Evolutionary conservation across 2,888 invertebrate genomes (phyloP).

Genomic region (Phaedon cochleariae): DNA sequence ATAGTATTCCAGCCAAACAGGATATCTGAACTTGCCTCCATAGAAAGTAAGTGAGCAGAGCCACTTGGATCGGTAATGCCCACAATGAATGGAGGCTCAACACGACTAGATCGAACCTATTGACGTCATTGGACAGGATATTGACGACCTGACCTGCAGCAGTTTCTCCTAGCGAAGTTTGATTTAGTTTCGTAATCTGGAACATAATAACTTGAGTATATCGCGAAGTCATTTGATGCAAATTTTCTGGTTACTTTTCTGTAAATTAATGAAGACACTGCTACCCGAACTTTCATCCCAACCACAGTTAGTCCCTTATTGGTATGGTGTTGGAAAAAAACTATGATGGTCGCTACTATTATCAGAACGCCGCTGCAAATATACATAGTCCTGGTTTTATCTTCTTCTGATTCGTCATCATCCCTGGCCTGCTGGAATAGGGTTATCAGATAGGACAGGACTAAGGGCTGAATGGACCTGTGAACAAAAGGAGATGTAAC

Average conservation of each 20-base stretch:
- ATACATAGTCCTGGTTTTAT: slow-evolving; percentile 66
- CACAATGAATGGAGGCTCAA: slow-evolving; percentile 82
- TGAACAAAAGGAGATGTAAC: no score
- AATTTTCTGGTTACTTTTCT: slow-evolving; percentile 71
- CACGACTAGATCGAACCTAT: slow-evolving; percentile 71
- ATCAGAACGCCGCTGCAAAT: slow-evolving; percentile 67
- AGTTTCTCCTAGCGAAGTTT: slow-evolving; percentile 69
- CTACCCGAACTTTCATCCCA: slow-evolving; percentile 79
- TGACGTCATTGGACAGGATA: slow-evolving; percentile 27
- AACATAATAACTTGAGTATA: background rate
- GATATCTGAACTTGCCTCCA: slow-evolving; percentile 77
- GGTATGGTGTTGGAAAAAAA: slow-evolving; percentile 70
- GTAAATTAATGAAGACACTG: slow-evolving; percentile 80
- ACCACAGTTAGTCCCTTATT: slow-evolving; percentile 71
- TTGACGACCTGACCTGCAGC: slow-evolving; percentile 68
- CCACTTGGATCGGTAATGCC: slow-evolving; percentile 71
- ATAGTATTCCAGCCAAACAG: slow-evolving; percentile 73
- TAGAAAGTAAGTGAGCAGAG: slow-evolving; percentile 79
- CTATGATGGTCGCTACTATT: slow-evolving; percentile 63
- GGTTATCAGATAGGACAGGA: slow-evolving; percentile 65
- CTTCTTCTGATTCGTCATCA: slow-evolving; percentile 48
- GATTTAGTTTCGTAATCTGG: slow-evolving; percentile 57
- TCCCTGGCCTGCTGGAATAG: slow-evolving; percentile 48
- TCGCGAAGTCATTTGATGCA: background rate
- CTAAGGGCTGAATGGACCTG: slow-evolving; percentile 65